Evolutionary conservation across 2,888 invertebrate species (phyloP).

Genomic region (Eristalis pertinax): DNA sequence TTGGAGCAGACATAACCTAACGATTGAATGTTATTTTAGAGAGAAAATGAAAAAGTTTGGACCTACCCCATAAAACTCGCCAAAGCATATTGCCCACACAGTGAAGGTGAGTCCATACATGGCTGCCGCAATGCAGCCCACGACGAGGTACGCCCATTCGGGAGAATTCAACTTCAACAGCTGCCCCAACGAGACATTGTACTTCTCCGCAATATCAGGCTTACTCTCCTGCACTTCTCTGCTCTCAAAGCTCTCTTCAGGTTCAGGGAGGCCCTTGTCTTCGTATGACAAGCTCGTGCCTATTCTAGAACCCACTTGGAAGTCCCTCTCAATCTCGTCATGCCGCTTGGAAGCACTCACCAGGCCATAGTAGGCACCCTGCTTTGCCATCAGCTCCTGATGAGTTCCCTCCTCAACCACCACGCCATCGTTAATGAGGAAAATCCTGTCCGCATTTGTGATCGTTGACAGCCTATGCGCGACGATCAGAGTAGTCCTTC

Average conservation of each 20-base stretch:
- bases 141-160: constrained; percentile 86
- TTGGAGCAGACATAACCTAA: constrained; percentile 85
- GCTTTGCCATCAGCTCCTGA: constrained; percentile 85
- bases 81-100: constrained; percentile 89
- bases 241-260: constrained; percentile 33
- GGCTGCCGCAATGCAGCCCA: constrained; percentile 86
- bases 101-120: constrained; percentile 88
- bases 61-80: constrained; percentile 88
- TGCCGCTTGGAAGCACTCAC: constrained; percentile 84
- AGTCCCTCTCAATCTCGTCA: constrained; percentile 74
- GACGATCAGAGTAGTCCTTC: constrained; percentile 88
- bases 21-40: constrained; percentile 30
- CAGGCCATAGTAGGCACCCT: constrained; percentile 86
- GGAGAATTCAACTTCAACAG: constrained; percentile 86
- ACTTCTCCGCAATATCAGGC: constrained; percentile 74
- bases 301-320: constrained; percentile 6
- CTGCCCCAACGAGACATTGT: constrained; percentile 82
- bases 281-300: constrained; percentile 24
- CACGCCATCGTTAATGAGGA: constrained; percentile 87
- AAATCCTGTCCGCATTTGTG: constrained; percentile 87
- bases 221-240: constrained; percentile 68
- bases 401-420: constrained; percentile 89
- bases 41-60: neutral
- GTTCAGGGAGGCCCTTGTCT: neutral
- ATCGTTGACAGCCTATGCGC: constrained; percentile 89